Base-by-base conservation (phyloP, 2,113 vertebrate genomes). In the Daboia siamensis region DNA sequence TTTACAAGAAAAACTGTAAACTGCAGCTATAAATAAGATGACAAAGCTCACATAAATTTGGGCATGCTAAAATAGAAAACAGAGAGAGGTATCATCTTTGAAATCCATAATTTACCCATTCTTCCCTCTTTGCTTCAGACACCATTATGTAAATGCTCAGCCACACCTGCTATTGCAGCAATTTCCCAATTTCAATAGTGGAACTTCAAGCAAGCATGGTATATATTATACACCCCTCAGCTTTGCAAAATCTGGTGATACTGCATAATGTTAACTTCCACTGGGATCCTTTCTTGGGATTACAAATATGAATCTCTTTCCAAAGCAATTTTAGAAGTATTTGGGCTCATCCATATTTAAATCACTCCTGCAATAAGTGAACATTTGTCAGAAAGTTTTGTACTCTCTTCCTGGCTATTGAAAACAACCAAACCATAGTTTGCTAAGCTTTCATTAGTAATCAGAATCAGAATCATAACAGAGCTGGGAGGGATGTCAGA, bases 21-120 rank as follows among this genome's bases (percentile, higher is more conserved):
- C 74, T 80, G 12, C 69, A 89, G 4, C 57, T 57, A 56, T 56
- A 46, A 56, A 91, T 84, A 44, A 55, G 56, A 90, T 54, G 74
- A 56, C 0, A 1, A 89, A 0, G 0, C 0, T 4, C 0, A 0
- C 20, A 1, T 0, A 59, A 84, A 8, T 0, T 12, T 0, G 2
- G n/a, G 12, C 88, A 44, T 12, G 55, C 39, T 64, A 59, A 74
- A 46, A 92, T 51, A 8, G 87, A 57, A 13, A 80, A 92, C 26
- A 92, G 48, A 52, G 17, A 39, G 39, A 59, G 89, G 48, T 29
- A 52, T 21, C 44, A 33, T 17, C 51, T 92, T 74, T 33, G 39
- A 46, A 59, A 85, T 89, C 29, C 17, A n/a, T n/a, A 56, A 56
- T 20, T 87, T 39, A 5, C 44, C 74, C n/a, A 86, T 8, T 51